These are phyloP conservation scores for Bothrops jararaca DNA, from an alignment of 2,113 vertebrate species.

Conservation along the genomic window DNA sequence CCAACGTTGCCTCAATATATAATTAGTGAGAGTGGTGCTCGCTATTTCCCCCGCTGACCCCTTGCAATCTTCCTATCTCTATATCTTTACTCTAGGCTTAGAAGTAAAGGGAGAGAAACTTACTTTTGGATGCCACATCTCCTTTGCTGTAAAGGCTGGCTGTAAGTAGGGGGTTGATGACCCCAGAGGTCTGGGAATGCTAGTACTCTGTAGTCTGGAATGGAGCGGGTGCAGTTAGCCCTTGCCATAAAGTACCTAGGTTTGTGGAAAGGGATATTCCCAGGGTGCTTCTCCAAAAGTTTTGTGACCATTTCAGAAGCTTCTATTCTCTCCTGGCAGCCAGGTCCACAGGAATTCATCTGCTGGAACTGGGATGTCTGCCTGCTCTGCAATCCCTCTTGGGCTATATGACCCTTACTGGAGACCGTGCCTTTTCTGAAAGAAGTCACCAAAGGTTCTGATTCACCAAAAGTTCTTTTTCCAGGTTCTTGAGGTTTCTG, in stretches of 20 bases:
- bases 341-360: neutral
- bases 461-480: neutral
- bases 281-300: constrained; percentile 71
- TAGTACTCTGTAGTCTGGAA: constrained; percentile 74
- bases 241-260: constrained; percentile 70
- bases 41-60: neutral
- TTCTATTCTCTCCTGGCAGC: constrained; percentile 32
- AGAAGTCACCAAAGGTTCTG: neutral
- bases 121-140: constrained; percentile 84
- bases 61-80: neutral
- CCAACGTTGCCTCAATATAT: neutral
- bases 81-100: neutral
- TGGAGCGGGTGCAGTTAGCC: constrained; percentile 74
- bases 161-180: constrained; percentile 68
- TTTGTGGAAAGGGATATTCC: constrained; percentile 73
- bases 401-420: neutral
- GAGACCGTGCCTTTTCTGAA: constrained; percentile 11
- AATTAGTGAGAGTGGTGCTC: neutral
- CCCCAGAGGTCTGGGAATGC: constrained; percentile 94
- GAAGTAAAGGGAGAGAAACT: constrained; percentile 12
- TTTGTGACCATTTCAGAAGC: constrained; percentile 47
- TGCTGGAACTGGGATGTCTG: constrained; percentile 47
- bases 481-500: neutral
- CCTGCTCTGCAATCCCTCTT: constrained; percentile 40
- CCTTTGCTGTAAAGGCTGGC: constrained; percentile 74